Percentiles rank a stretch among this genome's conserved stretches.
Evolutionary conservation across 2,888 invertebrate species (phyloP).

Genomic region (Aphodius sticticus): DNA sequence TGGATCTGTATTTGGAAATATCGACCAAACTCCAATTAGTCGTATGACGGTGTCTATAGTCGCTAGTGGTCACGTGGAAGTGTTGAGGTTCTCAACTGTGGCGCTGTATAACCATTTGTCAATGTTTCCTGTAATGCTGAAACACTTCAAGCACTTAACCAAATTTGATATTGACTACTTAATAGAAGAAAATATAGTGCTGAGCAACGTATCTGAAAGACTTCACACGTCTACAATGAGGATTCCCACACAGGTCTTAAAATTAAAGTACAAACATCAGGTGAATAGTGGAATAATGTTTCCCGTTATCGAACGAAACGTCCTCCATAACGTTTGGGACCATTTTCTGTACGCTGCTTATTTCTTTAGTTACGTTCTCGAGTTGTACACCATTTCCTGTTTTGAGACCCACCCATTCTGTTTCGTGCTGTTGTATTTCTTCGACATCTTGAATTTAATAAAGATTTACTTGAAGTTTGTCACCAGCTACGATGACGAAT

Average conservation of each 20-base stretch:
- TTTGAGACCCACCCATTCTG: neutral
- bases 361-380: conserved; percentile 27
- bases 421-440: conserved; percentile 35
- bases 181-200: conserved; percentile 16
- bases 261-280: neutral
- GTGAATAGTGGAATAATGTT: neutral
- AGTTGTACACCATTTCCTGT: conserved; percentile 28
- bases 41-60: conserved; percentile 46
- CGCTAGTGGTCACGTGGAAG: conserved; percentile 45
- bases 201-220: neutral
- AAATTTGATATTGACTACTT: conserved; percentile 42
- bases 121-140: conserved; percentile 38
- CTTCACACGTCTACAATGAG: neutral
- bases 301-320: conserved; percentile 11
- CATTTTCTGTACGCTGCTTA: conserved; percentile 27
- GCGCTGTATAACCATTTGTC: conserved; percentile 41
- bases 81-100: conserved; percentile 39
- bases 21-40: conserved; percentile 39
- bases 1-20: conserved; percentile 46
- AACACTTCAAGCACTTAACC: conserved; percentile 37
- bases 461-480: conserved; percentile 43
- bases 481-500: conserved; percentile 43
- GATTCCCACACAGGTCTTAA: neutral
- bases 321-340: conserved; percentile 28
- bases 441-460: conserved; percentile 41